Conservation (phyloP, 2,113 vertebrate species). For the Pelvicachromis taeniatus region DNA sequence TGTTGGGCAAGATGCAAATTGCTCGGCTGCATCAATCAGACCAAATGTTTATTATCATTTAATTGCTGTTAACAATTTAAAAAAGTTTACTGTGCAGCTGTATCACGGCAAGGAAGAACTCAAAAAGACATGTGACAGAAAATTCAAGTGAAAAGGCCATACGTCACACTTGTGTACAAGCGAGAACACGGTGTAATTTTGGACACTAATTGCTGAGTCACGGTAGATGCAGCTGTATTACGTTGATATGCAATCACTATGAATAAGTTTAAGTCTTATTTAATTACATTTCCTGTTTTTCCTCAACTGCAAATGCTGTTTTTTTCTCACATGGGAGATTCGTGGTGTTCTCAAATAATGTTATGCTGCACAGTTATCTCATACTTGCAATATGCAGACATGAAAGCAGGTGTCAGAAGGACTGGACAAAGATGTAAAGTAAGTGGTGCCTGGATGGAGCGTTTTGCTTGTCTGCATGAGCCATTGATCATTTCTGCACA, state of each 20-base stretch:
- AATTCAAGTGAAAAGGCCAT: not conserved
- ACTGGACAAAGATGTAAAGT: slow-evolving; percentile 3
- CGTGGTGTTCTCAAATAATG: not conserved
- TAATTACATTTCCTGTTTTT: not conserved
- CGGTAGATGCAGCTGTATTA: not conserved
- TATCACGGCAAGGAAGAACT: not conserved
- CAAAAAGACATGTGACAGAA: not conserved
- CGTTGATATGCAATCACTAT: not conserved
- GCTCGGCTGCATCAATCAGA: not conserved
- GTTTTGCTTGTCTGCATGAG: slow-evolving; percentile 5
- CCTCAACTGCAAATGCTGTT: not conserved
- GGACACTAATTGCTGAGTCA: slow-evolving; percentile 12
- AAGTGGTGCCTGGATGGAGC: not conserved
- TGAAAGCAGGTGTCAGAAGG: slow-evolving; percentile 10
- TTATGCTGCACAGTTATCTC: not conserved
- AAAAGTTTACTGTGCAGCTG: not conserved
- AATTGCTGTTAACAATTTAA: not conserved
- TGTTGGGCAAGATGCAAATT: not conserved
- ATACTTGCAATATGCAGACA: not conserved
- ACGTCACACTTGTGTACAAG: not conserved
- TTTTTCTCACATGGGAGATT: not conserved
- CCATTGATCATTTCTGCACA: slow-evolving; percentile 27
- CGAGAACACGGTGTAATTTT: not conserved
- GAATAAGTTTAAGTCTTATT: not conserved
- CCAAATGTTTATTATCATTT: not conserved